Evolutionary conservation across 2,113 vertebrate species (phyloP), one percentile per base, ranked within the genome.

Genomic region (Oryzias javanicus): DNA sequence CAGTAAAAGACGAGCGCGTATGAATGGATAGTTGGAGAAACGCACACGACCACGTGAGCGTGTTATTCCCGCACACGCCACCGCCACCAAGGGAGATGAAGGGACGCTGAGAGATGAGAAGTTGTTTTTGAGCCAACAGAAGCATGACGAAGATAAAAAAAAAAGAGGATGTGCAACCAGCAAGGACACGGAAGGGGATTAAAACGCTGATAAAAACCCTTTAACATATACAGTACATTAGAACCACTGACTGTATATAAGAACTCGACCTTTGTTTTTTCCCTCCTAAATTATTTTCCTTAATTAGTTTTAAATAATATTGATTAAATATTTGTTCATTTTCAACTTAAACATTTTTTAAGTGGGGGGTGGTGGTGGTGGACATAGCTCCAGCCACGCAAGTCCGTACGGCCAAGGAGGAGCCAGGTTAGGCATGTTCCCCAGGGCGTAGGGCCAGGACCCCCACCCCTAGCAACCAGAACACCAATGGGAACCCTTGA

Each of bases 61-160:
- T 62, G 52, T 64, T 65, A 69, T 61, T 53, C 63, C 81, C 58
- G 74, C 20, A 62, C 52, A 64, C 60, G 52, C 59, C 29, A 42
- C 74, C 64, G 78, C 57, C 64, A 76, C 74, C 13, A 6, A 46
- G 55, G 56, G 70, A 82, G 83, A 86, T 86, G 76, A 84, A 80
- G 75, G 68, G 73, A 64, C n/a, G 57, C 81, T 87, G 81, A 29
- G 76, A 76, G 81, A 83, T 45, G 72, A 85, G 84, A 45, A 60
- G 68, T 81, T 47, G 78, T 79, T 67, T 85, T 78, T 70, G 57
- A 76, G 74, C 56, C 55, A 61, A 68, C 44, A 64, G 63, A 70
- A 63, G 71, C 55, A 53, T 86, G 80, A 74, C 67, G 57, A 67
- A 70, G 84, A 80, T 79, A 70, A 42, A 60, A 64, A 51, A n/a